A percentile compares a stretch with the other conserved stretches of the same genome.
These are phyloP conservation scores for Deilephila porcellus DNA, from an alignment of 2,888 invertebrate genomes.

Conservation along the genomic window DNA sequence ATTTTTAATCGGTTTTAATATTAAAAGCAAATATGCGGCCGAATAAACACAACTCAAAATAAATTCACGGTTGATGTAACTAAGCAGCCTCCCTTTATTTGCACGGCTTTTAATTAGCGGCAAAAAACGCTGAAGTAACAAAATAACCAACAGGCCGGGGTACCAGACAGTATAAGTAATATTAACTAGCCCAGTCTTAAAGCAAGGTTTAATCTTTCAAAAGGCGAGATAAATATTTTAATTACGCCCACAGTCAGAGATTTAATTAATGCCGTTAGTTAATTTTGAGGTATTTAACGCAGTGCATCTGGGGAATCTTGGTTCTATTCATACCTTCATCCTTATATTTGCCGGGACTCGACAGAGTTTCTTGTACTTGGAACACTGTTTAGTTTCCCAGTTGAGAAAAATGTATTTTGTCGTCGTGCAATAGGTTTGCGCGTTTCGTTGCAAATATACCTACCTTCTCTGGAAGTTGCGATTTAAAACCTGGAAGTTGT, in stretches of 20 bases:
- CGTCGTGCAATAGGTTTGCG: not conserved
- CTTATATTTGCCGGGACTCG: not conserved
- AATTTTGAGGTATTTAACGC: constrained; percentile 18
- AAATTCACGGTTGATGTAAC: not conserved
- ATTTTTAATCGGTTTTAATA: not conserved
- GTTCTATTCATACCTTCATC: not conserved
- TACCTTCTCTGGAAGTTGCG: not conserved
- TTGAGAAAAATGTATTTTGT: not conserved
- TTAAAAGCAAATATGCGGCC: not conserved
- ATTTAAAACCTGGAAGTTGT: too few species aligned
- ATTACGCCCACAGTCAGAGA: constrained; percentile 9
- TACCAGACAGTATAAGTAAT: not conserved
- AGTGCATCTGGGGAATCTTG: not conserved
- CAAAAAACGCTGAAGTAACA: not conserved
- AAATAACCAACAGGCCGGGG: constrained; percentile 1
- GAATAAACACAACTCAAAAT: not conserved
- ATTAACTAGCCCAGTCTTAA: constrained; percentile 15
- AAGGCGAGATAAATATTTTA: constrained; percentile 21
- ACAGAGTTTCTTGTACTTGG: not conserved
- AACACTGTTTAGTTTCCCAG: not conserved
- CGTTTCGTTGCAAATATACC: not conserved
- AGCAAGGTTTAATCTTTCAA: constrained; percentile 18
- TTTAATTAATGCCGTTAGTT: constrained; percentile 22
- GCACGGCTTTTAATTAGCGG: constrained; percentile 11
- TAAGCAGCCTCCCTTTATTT: not conserved